A percentile compares a stretch with the other conserved stretches of the same genome.
phyloP scores from a whole-genome alignment of 2,888 invertebrate genomes.

The Frankliniella intonsa region DNA sequence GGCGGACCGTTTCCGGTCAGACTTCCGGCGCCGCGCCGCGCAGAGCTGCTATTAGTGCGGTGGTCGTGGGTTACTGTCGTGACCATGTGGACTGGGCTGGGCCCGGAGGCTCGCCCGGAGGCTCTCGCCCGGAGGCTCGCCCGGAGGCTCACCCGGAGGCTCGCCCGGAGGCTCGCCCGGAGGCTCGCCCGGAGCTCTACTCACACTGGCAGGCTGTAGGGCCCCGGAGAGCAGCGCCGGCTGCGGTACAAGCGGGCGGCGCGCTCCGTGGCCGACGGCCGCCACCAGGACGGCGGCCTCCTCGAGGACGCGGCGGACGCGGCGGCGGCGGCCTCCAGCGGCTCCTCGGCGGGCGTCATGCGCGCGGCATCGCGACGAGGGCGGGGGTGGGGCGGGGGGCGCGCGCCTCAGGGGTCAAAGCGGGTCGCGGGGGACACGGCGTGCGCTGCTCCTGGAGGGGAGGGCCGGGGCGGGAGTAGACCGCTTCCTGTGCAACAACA shows the following conservation, averaged over 20 bases:
- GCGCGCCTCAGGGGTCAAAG: too few species aligned
- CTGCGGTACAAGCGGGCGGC: neutral
- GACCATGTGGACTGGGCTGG: neutral
- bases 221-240: neutral
- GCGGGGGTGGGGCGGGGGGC: too few species aligned
- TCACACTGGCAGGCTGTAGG: neutral
- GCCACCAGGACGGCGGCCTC: neutral
- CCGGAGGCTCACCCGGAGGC: too few species aligned
- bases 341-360: neutral
- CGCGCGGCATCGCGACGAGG: neutral
- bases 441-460: too few species aligned
- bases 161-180: too few species aligned
- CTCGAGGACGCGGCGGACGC: neutral
- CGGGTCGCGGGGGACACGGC: too few species aligned
- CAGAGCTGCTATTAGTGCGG: neutral
- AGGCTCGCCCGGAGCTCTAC: neutral
- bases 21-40: slow-evolving; percentile 7
- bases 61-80: neutral
- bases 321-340: neutral
- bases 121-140: too few species aligned
- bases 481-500: too few species aligned
- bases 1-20: neutral
- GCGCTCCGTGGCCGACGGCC: neutral
- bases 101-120: neutral
- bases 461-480: too few species aligned